Conservation (phyloP, 2,888 invertebrate genomes). For the Stictocephala bisonia region DNA sequence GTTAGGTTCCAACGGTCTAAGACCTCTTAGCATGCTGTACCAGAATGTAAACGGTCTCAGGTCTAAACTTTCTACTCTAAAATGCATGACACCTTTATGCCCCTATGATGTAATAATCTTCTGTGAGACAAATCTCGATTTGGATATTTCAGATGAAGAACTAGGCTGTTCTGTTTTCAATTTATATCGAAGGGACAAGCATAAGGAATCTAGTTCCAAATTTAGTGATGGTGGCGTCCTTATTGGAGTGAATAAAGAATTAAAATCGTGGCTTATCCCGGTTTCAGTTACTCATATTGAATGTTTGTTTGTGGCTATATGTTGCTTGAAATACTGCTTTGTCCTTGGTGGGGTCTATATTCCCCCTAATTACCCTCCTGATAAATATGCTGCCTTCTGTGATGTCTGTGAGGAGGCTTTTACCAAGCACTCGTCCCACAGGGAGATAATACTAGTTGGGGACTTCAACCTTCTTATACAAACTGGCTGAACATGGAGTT, state of each 20-base stretch:
- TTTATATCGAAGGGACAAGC: constrained; percentile 5
- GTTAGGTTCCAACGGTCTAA: constrained; percentile 7
- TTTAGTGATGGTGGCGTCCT: not conserved
- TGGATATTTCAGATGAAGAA: not conserved
- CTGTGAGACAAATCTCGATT: not conserved
- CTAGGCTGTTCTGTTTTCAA: not conserved
- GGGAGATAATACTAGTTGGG: not conserved
- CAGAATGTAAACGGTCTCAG: constrained; percentile 17
- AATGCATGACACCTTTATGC: not conserved
- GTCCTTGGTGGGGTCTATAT: constrained; percentile 16
- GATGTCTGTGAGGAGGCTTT: constrained; percentile 6
- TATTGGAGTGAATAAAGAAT: not conserved
- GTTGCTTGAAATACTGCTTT: not conserved
- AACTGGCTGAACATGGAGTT: not conserved
- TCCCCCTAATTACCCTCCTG: not conserved
- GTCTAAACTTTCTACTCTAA: not conserved
- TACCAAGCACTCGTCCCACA: not conserved
- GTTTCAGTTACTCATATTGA: not conserved
- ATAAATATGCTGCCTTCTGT: constrained; percentile 14
- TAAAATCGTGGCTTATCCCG: not conserved
- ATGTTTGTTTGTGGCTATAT: constrained; percentile 8
- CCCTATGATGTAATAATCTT: not conserved
- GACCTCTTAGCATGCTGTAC: not conserved
- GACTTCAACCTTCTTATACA: constrained; percentile 2
- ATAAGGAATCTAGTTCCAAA: constrained; percentile 1